Percentiles rank a stretch among this genome's conserved stretches.
Conservation (phyloP, 2,113 vertebrate genomes). For the Columba janthina region DNA sequence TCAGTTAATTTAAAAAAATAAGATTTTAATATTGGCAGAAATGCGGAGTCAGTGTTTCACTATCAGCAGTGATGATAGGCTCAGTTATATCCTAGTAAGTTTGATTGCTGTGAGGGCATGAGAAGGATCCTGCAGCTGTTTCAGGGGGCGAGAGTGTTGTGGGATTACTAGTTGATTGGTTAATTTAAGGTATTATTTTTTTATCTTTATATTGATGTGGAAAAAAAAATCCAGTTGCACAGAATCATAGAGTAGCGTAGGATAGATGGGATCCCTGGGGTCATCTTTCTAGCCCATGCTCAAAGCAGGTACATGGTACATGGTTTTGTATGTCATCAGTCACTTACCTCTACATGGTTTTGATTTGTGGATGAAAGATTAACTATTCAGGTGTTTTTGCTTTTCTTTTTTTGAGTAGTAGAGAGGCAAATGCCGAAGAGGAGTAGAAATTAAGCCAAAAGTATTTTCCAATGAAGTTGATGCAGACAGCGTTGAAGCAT, state of each 20-base stretch:
- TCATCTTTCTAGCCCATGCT: background rate
- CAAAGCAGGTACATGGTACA: background rate
- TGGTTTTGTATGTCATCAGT: background rate
- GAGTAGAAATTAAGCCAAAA: background rate
- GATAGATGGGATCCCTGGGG: background rate
- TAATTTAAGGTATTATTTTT: slow-evolving; percentile 16
- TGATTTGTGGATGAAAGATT: background rate
- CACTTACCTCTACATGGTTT: background rate
- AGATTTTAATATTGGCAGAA: background rate
- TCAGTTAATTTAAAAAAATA: background rate
- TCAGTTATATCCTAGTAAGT: background rate
- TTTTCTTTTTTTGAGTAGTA: background rate
- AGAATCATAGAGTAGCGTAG: background rate
- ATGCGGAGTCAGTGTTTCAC: background rate
- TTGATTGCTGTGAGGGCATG: background rate
- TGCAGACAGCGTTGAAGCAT: background rate
- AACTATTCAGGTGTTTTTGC: background rate
- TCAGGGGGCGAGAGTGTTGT: background rate
- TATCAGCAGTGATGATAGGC: background rate
- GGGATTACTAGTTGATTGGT: background rate
- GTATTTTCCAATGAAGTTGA: background rate
- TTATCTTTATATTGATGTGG: background rate
- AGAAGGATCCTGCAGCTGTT: background rate
- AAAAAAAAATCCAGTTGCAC: background rate
- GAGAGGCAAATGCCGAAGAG: background rate